phyloP scores from a whole-genome alignment of 2,113 vertebrate species.

The Ceratotherium simum region DNA sequence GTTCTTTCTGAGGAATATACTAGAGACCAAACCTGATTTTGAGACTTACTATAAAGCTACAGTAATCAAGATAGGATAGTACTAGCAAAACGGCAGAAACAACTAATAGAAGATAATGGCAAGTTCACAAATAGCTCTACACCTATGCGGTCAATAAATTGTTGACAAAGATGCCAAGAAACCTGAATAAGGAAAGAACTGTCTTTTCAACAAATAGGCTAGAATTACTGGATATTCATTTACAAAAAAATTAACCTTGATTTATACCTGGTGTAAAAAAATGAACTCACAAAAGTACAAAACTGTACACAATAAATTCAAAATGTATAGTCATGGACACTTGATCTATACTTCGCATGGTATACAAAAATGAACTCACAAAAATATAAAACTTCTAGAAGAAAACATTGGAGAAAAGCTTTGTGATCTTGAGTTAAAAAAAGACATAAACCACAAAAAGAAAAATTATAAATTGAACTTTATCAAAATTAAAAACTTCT shows the following conservation, averaged over 20 bases:
- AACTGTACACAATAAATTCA: not conserved
- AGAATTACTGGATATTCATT: not conserved
- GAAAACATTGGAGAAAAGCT: not conserved
- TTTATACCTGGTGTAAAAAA: not conserved
- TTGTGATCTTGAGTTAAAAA: not conserved
- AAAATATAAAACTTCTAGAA: not conserved
- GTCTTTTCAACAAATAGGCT: not conserved
- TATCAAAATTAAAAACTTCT: not conserved
- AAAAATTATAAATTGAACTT: not conserved
- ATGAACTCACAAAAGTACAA: constrained; percentile 25
- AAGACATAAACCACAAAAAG: not conserved
- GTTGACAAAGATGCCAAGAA: not conserved
- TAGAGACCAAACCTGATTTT: not conserved
- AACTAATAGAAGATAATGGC: not conserved
- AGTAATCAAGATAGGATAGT: not conserved
- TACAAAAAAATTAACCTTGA: not conserved
- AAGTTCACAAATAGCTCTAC: not conserved
- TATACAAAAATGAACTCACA: not conserved
- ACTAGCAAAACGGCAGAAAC: not conserved
- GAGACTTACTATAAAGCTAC: not conserved
- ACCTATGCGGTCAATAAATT: not conserved
- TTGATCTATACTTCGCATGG: not conserved
- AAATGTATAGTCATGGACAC: not conserved
- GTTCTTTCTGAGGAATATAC: not conserved
- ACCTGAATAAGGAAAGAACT: not conserved